Evolutionary conservation across 2,888 invertebrate genomes (phyloP).

Genomic region (Steinernema hermaphroditum): DNA sequence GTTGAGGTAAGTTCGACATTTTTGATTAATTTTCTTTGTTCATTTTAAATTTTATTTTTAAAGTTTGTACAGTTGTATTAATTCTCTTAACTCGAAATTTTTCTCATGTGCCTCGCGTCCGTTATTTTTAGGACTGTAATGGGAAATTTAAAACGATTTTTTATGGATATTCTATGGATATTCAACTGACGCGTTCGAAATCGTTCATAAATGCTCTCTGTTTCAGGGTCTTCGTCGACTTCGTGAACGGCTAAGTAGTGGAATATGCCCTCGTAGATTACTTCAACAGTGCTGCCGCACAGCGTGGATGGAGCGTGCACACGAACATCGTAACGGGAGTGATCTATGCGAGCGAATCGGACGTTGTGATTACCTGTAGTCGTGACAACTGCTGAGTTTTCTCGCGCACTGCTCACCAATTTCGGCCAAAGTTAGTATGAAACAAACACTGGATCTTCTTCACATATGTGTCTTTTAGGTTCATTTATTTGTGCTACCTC

Average conservation of each 20-base stretch:
- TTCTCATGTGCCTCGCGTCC: too few relatives aligned
- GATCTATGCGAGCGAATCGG: slow-evolving; percentile 79
- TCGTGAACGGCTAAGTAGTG: slow-evolving; percentile 86
- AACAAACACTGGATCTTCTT: too few relatives aligned
- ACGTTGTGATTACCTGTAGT: slow-evolving; percentile 90
- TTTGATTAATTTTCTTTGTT: too few relatives aligned
- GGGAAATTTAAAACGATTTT: too few relatives aligned
- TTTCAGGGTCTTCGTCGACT: slow-evolving; percentile 86
- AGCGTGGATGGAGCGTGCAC: slow-evolving; percentile 48
- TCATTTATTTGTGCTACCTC: slow-evolving; percentile 53
- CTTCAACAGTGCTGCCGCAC: slow-evolving; percentile 84
- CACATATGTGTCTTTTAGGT: slow-evolving; percentile 43
- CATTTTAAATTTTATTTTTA: too few relatives aligned
- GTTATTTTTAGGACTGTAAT: too few relatives aligned
- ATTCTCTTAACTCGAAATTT: too few relatives aligned
- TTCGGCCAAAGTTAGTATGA: slow-evolving; percentile 82
- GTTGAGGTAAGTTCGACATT: too few relatives aligned
- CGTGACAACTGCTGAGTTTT: slow-evolving; percentile 92
- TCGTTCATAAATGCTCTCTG: too few relatives aligned
- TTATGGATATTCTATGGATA: too few relatives aligned
- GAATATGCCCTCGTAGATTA: slow-evolving; percentile 90
- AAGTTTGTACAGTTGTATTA: too few relatives aligned
- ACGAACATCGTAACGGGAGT: slow-evolving; percentile 78
- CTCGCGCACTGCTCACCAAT: slow-evolving; percentile 91
- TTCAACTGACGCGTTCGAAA: too few relatives aligned